phyloP scores from a whole-genome alignment of 2,797 vertebrate species.

The Oophaga sylvatica region DNA sequence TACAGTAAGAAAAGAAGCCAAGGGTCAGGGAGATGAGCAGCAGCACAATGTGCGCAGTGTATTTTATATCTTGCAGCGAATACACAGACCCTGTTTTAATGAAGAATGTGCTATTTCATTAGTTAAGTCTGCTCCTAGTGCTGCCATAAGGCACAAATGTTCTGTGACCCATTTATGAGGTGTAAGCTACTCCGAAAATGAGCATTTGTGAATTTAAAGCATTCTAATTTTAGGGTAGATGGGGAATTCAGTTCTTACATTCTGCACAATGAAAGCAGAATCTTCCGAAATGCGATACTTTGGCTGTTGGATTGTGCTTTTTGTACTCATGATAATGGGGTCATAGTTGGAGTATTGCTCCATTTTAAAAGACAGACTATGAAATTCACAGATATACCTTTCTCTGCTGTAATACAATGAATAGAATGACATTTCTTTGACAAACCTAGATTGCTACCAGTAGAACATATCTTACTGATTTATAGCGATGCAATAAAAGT shows the following conservation, averaged over 20 bases:
- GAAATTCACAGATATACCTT: too few relatives aligned
- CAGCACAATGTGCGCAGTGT: background rate
- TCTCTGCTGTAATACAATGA: too few relatives aligned
- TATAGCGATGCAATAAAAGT: too few relatives aligned
- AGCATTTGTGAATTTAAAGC: background rate
- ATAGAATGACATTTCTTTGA: too few relatives aligned
- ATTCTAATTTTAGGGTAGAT: background rate
- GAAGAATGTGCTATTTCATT: background rate
- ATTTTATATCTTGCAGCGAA: conserved; percentile 8
- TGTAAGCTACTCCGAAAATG: background rate
- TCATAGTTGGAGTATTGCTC: background rate
- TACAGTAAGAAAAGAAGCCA: conserved; percentile 29
- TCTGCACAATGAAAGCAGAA: background rate
- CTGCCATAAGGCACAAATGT: background rate
- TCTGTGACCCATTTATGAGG: conserved; percentile 9
- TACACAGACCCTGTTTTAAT: background rate
- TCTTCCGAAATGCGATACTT: background rate
- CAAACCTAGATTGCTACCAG: too few relatives aligned
- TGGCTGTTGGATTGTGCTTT: background rate
- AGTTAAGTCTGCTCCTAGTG: background rate
- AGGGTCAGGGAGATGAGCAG: conserved; percentile 10
- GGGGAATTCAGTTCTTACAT: background rate
- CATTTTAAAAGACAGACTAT: too few relatives aligned
- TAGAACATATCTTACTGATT: too few relatives aligned
- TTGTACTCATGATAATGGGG: background rate